Percentiles rank a stretch among this genome's conserved stretches.
phyloP scores from a whole-genome alignment of 1,140 invertebrate genomes.

The Lasaia peninsularis region DNA sequence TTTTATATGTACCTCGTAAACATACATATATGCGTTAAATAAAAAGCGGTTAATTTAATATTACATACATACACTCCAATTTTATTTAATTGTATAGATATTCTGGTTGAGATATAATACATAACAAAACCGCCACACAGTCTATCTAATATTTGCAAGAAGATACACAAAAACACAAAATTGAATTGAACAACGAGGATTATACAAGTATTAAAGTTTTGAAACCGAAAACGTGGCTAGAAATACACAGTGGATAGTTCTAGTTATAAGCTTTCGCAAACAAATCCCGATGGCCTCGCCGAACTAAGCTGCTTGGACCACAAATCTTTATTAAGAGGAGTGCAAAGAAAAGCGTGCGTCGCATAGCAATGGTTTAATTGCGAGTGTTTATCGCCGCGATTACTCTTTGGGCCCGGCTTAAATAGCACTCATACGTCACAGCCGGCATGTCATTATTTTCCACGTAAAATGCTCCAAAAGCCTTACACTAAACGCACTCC shows the following conservation, averaged over 20 bases:
- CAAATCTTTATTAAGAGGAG: constrained; percentile 68
- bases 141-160: too few relatives aligned
- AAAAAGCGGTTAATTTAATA: too few relatives aligned
- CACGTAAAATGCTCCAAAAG: constrained; percentile 65
- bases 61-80: too few relatives aligned
- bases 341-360: constrained; percentile 72
- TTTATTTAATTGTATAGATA: too few relatives aligned
- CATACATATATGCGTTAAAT: too few relatives aligned
- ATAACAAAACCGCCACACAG: too few relatives aligned
- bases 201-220: constrained; percentile 4
- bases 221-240: constrained; percentile 10
- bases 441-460: constrained; percentile 70
- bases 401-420: constrained; percentile 64
- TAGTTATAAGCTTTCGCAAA: constrained; percentile 14
- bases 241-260: constrained; percentile 6
- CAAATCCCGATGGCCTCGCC: constrained; percentile 28
- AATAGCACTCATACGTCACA: constrained; percentile 71
- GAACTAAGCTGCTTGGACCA: constrained; percentile 35
- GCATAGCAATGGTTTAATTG: constrained; percentile 74
- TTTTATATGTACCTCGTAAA: too few relatives aligned
- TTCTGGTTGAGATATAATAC: too few relatives aligned
- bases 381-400: constrained; percentile 67
- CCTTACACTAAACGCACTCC: constrained; percentile 40
- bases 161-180: not conserved
- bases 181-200: constrained; percentile 4